phyloP scores from a whole-genome alignment of 2,888 invertebrate species.

The Deilephila elpenor region DNA sequence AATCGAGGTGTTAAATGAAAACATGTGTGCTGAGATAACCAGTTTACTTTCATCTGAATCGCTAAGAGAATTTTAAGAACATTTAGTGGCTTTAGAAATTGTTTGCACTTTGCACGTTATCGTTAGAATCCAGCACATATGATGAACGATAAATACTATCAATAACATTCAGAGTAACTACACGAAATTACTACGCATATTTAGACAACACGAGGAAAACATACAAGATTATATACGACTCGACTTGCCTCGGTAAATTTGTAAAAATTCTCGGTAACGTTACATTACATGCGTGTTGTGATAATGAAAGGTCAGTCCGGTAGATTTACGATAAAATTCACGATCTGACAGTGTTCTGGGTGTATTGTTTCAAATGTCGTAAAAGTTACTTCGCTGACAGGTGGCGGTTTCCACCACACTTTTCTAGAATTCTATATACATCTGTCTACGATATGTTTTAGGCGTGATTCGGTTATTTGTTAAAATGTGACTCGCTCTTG shows the following conservation, averaged over 20 bases:
- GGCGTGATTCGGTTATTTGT: slow-evolving; percentile 2
- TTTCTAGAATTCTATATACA: not conserved
- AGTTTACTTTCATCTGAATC: not conserved
- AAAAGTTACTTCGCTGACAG: slow-evolving; percentile 28
- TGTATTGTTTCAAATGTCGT: slow-evolving; percentile 19
- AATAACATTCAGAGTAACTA: not conserved
- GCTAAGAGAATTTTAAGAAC: not conserved
- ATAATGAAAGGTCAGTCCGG: not conserved
- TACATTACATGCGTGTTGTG: not conserved
- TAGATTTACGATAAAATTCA: slow-evolving; percentile 12
- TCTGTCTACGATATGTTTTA: slow-evolving; percentile 2
- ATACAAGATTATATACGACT: not conserved
- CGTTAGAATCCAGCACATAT: not conserved
- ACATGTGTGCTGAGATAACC: not conserved
- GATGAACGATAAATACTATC: not conserved
- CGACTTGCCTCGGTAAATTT: not conserved
- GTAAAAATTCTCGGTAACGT: not conserved
- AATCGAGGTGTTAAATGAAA: not conserved
- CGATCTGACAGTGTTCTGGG: slow-evolving; percentile 2
- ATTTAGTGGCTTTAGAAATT: not conserved
- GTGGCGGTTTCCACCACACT: slow-evolving; percentile 20
- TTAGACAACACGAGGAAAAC: not conserved
- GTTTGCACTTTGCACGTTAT: not conserved
- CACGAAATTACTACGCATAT: not conserved
- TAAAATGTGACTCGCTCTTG: not conserved